phyloP scores from a whole-genome alignment of 2,113 vertebrate genomes.

The Passer montanus region DNA sequence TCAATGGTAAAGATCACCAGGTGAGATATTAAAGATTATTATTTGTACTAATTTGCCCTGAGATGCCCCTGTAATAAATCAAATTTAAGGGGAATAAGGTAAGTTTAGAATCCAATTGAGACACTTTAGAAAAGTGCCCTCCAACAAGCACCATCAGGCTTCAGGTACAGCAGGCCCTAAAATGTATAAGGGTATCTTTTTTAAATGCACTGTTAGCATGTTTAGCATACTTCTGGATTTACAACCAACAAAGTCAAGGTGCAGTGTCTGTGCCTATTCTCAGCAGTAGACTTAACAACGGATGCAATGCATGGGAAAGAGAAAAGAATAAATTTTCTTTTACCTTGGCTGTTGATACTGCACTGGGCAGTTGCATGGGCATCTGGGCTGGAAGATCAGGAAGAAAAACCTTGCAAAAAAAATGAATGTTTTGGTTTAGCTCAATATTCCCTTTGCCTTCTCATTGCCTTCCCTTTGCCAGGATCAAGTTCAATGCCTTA shows the following conservation, averaged over 20 bases:
- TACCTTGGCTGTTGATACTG: not conserved
- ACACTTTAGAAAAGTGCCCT: not conserved
- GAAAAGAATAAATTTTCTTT: not conserved
- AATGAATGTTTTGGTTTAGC: not conserved
- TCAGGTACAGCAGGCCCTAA: not conserved
- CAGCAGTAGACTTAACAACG: not conserved
- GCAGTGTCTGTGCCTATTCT: not conserved
- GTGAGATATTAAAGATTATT: not conserved
- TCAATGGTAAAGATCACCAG: not conserved
- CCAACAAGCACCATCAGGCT: not conserved
- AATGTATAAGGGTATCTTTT: not conserved
- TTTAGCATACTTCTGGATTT: not conserved
- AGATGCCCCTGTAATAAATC: not conserved
- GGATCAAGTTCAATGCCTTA: not conserved
- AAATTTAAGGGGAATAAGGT: not conserved
- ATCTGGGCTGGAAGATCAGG: not conserved
- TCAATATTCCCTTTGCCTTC: not conserved
- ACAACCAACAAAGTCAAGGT: not conserved
- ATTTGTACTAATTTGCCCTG: not conserved
- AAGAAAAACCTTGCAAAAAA: not conserved
- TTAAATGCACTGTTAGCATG: not conserved
- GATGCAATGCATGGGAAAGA: not conserved
- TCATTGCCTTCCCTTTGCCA: not conserved
- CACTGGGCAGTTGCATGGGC: accelerated
- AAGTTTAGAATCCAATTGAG: not conserved